A percentile compares a stretch with the other conserved stretches of the same genome.
Evolutionary conservation across 2,113 vertebrate genomes (phyloP).

Genomic region (Carollia perspicillata): DNA sequence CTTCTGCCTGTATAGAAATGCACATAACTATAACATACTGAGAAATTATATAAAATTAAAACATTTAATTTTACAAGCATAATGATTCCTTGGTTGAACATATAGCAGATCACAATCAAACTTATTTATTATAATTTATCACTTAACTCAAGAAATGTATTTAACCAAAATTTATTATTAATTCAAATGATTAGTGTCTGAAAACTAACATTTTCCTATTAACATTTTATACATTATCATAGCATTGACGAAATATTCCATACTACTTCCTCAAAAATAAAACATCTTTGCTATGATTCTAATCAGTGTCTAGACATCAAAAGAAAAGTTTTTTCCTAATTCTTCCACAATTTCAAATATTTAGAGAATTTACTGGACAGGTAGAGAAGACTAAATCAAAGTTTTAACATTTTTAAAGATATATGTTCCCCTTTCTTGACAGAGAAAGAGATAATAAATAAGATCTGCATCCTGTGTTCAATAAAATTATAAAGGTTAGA

Average conservation of each 20-base stretch:
- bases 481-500: conserved; percentile 27
- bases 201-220: conserved; percentile 28
- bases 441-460: conserved; percentile 53
- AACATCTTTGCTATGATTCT: conserved; percentile 38
- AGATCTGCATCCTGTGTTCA: conserved; percentile 40
- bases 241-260: background rate
- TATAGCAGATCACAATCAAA: background rate
- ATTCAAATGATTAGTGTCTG: conserved; percentile 9
- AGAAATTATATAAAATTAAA: conserved; percentile 23
- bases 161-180: conserved; percentile 11
- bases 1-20: background rate
- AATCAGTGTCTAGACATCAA: conserved; percentile 46
- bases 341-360: conserved; percentile 29
- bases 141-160: background rate
- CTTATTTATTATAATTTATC: conserved; percentile 1
- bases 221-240: background rate
- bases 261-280: conserved; percentile 49
- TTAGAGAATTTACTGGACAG: conserved; percentile 31
- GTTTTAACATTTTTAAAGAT: conserved; percentile 6
- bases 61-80: background rate
- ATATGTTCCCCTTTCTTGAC: conserved; percentile 41
- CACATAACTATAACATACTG: background rate
- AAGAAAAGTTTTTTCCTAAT: conserved; percentile 21
- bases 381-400: conserved; percentile 28
- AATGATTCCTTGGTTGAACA: background rate